These are phyloP conservation scores for Diacarnus erythraeanus DNA, from an alignment of 37 sponge, comb jelly and placozoan genomes.

Conservation along the genomic window DNA sequence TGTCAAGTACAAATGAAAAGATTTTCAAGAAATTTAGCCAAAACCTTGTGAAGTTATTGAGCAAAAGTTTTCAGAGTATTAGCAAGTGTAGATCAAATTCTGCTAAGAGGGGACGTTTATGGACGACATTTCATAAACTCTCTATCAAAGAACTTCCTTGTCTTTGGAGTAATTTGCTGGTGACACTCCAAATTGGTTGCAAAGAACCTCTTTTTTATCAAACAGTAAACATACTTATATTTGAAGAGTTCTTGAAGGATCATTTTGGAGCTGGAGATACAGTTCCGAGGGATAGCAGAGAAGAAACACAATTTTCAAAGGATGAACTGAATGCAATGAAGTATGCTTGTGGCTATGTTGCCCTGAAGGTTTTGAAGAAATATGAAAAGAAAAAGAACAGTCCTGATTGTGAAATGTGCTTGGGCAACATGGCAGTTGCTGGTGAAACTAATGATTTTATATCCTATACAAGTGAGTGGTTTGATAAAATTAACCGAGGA, in stretches of 20 bases:
- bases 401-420: slow-evolving; percentile 26
- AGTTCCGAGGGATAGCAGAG: neutral
- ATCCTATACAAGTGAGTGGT: slow-evolving; percentile 36
- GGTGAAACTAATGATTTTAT: slow-evolving; percentile 10
- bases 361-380: no score
- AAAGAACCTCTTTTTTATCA: neutral
- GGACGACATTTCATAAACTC: neutral
- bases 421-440: slow-evolving; percentile 44
- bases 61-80: no score
- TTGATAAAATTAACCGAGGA: slow-evolving; percentile 38
- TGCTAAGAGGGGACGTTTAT: no score
- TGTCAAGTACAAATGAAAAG: no score
- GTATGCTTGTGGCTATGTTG: no score
- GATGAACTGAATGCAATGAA: slow-evolving; percentile 42
- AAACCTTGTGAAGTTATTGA: no score
- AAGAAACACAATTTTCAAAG: neutral
- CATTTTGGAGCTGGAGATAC: neutral
- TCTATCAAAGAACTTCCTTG: neutral
- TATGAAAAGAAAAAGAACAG: slow-evolving; percentile 26
- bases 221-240: neutral
- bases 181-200: neutral
- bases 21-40: no score
- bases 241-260: neutral
- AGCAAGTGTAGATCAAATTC: no score
- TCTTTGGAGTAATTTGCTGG: neutral